A percentile compares a stretch with the other conserved stretches of the same genome.
phyloP scores from a whole-genome alignment of 2,888 invertebrate genomes.

The Gymnosoma rotundatum region DNA sequence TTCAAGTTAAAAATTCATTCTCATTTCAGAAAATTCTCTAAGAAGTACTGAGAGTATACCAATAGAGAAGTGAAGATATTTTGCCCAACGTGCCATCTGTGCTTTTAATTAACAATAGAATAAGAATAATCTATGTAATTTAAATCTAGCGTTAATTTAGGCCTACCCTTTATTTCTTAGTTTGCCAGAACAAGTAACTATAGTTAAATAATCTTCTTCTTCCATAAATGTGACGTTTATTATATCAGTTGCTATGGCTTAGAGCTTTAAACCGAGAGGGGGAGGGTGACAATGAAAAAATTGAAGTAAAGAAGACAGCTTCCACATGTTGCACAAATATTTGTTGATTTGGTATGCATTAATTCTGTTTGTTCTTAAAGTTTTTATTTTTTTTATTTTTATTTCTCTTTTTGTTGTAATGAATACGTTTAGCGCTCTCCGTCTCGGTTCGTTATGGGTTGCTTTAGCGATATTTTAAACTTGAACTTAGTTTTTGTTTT shows the following conservation, averaged over 20 bases:
- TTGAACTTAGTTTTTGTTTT: constrained; percentile 56
- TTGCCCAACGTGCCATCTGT: too few relatives aligned
- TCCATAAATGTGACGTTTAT: constrained; percentile 59
- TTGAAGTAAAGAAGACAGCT: constrained; percentile 46
- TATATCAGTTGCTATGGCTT: not conserved
- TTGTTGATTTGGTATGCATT: constrained; percentile 64
- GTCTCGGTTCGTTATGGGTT: constrained; percentile 16
- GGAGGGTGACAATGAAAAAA: not conserved
- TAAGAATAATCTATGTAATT: too few relatives aligned
- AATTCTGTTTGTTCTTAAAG: constrained; percentile 41
- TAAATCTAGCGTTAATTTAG: too few relatives aligned
- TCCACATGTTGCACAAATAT: constrained; percentile 69
- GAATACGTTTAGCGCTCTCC: constrained; percentile 17
- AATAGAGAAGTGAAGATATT: too few relatives aligned
- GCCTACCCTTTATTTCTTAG: not conserved
- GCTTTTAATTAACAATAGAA: too few relatives aligned
- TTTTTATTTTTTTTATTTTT: not conserved
- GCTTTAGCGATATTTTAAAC: constrained; percentile 55
- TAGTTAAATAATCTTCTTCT: constrained; percentile 51
- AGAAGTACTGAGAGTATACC: too few relatives aligned
- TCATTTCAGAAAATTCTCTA: too few relatives aligned
- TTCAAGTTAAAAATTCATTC: too few relatives aligned
- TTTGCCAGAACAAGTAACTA: constrained; percentile 15
- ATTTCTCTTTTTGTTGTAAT: constrained; percentile 1
- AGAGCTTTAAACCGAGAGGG: not conserved